These are phyloP conservation scores for Ganaspis brasiliensis DNA, from an alignment of 2,888 invertebrate genomes.

Conservation along the genomic window DNA sequence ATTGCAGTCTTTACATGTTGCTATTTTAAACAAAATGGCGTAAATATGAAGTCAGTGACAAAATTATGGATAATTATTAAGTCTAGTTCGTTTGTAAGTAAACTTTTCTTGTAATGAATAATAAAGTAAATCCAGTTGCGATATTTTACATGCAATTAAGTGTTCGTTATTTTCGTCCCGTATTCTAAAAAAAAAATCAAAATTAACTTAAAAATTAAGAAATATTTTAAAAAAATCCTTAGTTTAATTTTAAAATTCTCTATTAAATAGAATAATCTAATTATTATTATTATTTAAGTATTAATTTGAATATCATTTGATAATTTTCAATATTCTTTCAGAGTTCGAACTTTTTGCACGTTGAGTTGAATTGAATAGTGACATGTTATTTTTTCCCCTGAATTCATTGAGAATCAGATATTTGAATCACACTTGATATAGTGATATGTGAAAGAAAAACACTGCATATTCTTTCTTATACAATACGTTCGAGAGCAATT, in stretches of 20 bases:
- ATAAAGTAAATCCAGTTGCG: conserved; percentile 72
- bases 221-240: no score
- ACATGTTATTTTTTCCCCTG: neutral
- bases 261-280: no score
- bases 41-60: conserved; percentile 75
- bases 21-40: conserved; percentile 97
- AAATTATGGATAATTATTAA: conserved; percentile 46
- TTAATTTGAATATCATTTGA: no score
- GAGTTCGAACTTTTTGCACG: neutral
- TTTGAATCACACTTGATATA: conserved; percentile 10
- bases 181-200: no score
- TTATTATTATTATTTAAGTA: no score
- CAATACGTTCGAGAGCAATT: conserved; percentile 34
- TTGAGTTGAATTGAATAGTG: neutral
- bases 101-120: conserved; percentile 49
- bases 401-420: neutral
- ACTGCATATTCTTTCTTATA: conserved; percentile 26
- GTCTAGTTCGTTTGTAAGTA: conserved; percentile 41
- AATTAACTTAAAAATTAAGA: no score
- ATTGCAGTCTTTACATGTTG: conserved; percentile 92
- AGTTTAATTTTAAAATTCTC: no score
- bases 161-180: neutral
- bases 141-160: conserved; percentile 68
- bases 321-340: no score
- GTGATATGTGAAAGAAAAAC: conserved; percentile 27